These are phyloP conservation scores for Pseudomyrmex sp. DNA, from an alignment of 1,140 invertebrate genomes.

Conservation along the genomic window DNA sequence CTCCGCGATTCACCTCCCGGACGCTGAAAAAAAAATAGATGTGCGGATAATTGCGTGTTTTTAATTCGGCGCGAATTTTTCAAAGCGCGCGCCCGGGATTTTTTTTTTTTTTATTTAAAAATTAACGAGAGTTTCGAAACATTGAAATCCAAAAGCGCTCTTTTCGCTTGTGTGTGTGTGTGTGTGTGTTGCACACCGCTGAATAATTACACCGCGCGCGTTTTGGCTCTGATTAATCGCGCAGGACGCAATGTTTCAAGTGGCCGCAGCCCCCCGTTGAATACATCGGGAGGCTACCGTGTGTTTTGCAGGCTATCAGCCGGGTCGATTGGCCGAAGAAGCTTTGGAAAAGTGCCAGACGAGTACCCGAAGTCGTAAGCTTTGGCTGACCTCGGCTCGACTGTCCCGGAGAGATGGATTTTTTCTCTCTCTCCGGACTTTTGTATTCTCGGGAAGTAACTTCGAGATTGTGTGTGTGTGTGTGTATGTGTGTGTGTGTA, in stretches of 20 bases:
- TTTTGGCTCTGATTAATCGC: conserved; percentile 3
- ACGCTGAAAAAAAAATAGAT: conserved; percentile 22
- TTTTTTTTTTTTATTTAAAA: too few relatives aligned
- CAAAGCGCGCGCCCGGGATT: too few relatives aligned
- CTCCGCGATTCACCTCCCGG: neutral
- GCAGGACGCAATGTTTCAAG: conserved; percentile 11
- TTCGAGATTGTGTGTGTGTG: conserved; percentile 19
- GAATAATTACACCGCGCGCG: too few relatives aligned
- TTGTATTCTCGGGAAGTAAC: conserved; percentile 43
- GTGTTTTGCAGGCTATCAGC: conserved; percentile 68
- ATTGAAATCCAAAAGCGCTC: too few relatives aligned
- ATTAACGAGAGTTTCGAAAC: too few relatives aligned
- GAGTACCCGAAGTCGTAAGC: conserved; percentile 53
- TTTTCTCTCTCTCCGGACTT: conserved; percentile 47
- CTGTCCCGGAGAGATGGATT: conserved; percentile 65
- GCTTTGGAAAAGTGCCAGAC: conserved; percentile 64
- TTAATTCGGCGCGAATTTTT: neutral
- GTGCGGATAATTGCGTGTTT: conserved; percentile 3
- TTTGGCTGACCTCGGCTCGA: conserved; percentile 68
- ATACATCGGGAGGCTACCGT: conserved; percentile 38
- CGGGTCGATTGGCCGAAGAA: conserved; percentile 64
- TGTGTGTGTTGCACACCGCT: too few relatives aligned
- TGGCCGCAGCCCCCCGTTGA: conserved; percentile 10
- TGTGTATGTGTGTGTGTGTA: conserved; percentile 9
- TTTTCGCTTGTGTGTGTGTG: too few relatives aligned